Base-by-base conservation (phyloP, 2,888 invertebrate genomes). In the Cryptocephalus primarius region DNA sequence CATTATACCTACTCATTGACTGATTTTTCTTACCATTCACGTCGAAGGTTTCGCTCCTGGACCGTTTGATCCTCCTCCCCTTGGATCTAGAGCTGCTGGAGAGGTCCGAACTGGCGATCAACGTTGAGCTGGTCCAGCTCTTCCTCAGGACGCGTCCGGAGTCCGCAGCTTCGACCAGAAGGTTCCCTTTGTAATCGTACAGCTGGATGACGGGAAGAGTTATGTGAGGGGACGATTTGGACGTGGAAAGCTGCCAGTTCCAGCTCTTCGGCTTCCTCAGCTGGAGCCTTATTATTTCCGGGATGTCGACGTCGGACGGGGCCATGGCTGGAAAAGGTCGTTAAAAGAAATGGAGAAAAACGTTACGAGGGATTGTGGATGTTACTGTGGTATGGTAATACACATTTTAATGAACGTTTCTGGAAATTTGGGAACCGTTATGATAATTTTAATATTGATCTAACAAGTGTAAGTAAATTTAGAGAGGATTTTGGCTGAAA, bases 161-260 rank as follows among this genome's bases (percentile, higher is more conserved):
- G 58, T 79, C 77, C 57, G 76, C 76, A 54, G 79, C 76, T 68
- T 80, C 77, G 32, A 79, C 72, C 53, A 79, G 70, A 44, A 80
- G 70, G 65, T 77, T 74, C 54, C 79, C 79, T 56, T 77, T 78
- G 60, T 77, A 74, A 68, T 79, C 77, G 64, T 75, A 79, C 53
- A 81, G 74, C 65, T 80, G 79, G 64, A 81, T 76, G 48, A 75
- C 75, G 33, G 80, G 80, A 55, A 80, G 72, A 57, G 68, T 68
- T 52, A 78, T 71, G 57, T 76, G 74, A 38, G 78, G 78, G 46
- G 79, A 79, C 47, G 75, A 76, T 66, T 78, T 79, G 55, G 78
- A 75, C 36, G 80, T 80, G 40, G 78, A 73, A 53, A 81, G 65
- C 65, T 80, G 76, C 80, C 80, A 81, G 68, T 78, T 78, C 69